phyloP scores from a whole-genome alignment of 2,888 invertebrate genomes.

The Prosopocoilus inquinatus region DNA sequence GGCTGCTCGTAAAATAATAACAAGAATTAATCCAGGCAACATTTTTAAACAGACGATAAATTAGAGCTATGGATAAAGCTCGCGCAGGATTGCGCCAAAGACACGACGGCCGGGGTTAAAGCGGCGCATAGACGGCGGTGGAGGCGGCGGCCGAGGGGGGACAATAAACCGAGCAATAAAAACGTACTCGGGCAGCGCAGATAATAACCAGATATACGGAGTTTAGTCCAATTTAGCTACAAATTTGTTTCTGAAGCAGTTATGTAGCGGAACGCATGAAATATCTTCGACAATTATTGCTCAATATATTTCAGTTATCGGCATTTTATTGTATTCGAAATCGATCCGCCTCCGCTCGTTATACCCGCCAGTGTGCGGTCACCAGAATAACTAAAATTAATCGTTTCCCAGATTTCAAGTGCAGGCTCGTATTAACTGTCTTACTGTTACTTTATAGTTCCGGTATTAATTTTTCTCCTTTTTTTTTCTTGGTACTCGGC shows the following conservation, averaged over 20 bases:
- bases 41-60: not conserved
- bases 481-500: not conserved
- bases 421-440: constrained; percentile 1
- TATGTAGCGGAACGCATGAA: constrained; percentile 23
- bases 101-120: constrained; percentile 10
- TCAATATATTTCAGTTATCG: constrained; percentile 28
- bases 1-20: too few relatives aligned
- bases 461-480: not conserved
- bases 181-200: constrained; percentile 21
- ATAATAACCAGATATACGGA: constrained; percentile 25
- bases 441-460: not conserved
- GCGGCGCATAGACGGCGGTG: constrained; percentile 13
- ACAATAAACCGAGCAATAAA: constrained; percentile 25
- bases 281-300: constrained; percentile 29
- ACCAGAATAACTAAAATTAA: not conserved
- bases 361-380: not conserved
- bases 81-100: not conserved
- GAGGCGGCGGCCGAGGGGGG: too few relatives aligned
- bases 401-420: constrained; percentile 2
- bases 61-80: not conserved
- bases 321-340: constrained; percentile 23
- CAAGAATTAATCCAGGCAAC: too few relatives aligned
- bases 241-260: constrained; percentile 27
- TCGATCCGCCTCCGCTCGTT: not conserved
- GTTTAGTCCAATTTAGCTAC: constrained; percentile 27